A percentile compares a stretch with the other conserved stretches of the same genome.
phyloP scores from a whole-genome alignment of 2,113 vertebrate genomes.

The Osmerus mordax region DNA sequence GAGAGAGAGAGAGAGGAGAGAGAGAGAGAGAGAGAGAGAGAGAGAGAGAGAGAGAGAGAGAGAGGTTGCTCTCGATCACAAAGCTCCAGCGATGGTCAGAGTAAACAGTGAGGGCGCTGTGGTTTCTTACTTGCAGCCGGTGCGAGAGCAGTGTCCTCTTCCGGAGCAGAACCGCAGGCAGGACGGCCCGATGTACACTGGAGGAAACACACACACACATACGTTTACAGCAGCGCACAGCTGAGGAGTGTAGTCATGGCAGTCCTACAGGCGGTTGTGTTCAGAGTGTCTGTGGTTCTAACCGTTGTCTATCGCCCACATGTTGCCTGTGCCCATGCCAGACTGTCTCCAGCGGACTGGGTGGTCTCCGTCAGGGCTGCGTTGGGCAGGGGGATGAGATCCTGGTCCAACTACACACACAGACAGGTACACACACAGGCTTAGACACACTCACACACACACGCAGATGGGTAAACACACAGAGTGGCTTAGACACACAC shows the following conservation, averaged over 20 bases:
- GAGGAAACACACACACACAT: conserved; percentile 42
- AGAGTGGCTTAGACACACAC: not conserved
- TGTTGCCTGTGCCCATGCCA: conserved; percentile 82
- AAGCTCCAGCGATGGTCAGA: conserved; percentile 3
- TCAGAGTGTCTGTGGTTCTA: conserved; percentile 33
- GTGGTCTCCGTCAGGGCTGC: conserved; percentile 87
- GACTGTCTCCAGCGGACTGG: conserved; percentile 91
- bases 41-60: not conserved
- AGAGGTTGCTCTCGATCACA: not conserved
- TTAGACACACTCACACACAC: not conserved
- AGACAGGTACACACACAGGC: not conserved
- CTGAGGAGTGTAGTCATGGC: not conserved
- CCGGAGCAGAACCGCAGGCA: conserved; percentile 97
- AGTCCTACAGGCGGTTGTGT: not conserved
- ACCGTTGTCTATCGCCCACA: conserved; percentile 99
- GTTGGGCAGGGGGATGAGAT: conserved; percentile 91
- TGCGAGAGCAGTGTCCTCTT: conserved; percentile 91
- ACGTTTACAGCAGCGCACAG: not conserved
- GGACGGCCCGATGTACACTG: conserved; percentile 95
- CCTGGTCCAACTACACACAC: conserved; percentile 87
- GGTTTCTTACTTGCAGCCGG: conserved; percentile 91
- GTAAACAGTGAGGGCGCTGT: conserved; percentile 30
- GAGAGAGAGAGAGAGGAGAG: too few relatives aligned
- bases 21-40: not conserved
- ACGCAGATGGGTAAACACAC: not conserved